Evolutionary conservation across 1,140 invertebrate species (phyloP), one percentile per base, ranked within the genome.

Genomic region (Lysiphlebus fabarum): DNA sequence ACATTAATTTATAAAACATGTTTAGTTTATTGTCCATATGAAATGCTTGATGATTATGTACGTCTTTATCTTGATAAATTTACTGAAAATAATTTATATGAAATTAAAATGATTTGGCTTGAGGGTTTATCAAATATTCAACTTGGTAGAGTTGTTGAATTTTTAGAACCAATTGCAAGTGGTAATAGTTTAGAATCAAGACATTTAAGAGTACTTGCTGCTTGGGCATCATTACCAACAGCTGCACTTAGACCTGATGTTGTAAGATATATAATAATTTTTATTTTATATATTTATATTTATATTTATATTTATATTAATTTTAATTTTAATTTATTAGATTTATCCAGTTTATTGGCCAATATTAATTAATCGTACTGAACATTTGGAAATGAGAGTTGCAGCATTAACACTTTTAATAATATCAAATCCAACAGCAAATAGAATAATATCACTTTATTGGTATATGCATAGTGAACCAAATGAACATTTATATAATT

Each of bases 31-130:
- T 87, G 62, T 77, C 82, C 64, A 67, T 71, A 83, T 47, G 86
- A 89, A 59, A 84, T 84, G 56, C 82, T 89, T 33, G 87, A 90
- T 58, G 84, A 85, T 68, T 87, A 88, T 57, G 85, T 87, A 6
- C 83, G 84, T 63, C 81, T 86, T 44, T 89, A 86, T 67, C 82
- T 89, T 48, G 82, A 85, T 64, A 84, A 83, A 76, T 86, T 86
- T 50, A 81, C 76, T 67, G 87, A 84, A 65, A 84, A 83, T 53
- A 81, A 81, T 5, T 78, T 82, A 59, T 87, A 89, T 61, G 78
- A 84, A 36, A 82, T 85, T 56, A 84, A 88, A 59, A 84, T 90
- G 83, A 69, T 88, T 6, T 90, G 86, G 78, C 71, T 90, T 0
- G 84, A 88, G 74, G 87, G 86, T 10, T 71, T 90, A 4, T 79